These are phyloP conservation scores for Anoplophora glabripennis DNA, from an alignment of 1,140 invertebrate genomes.

Conservation along the genomic window DNA sequence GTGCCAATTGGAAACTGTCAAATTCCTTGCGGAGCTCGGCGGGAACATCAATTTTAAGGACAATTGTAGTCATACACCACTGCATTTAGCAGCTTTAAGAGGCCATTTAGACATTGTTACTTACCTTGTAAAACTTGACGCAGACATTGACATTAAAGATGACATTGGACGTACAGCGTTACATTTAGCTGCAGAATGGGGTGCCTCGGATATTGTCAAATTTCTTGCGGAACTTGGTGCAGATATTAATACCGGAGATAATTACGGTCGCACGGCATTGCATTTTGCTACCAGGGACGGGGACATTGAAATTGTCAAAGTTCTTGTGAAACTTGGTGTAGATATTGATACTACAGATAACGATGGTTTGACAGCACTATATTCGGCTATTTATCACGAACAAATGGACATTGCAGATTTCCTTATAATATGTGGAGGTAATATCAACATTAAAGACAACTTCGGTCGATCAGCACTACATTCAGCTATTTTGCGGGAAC, in stretches of 20 bases:
- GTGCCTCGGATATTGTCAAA: constrained; percentile 17
- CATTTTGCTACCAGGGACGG: background rate
- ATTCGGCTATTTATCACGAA: no score
- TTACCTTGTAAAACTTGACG: no score
- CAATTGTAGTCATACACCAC: constrained; percentile 21
- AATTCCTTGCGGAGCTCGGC: constrained; percentile 14
- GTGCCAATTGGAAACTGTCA: constrained; percentile 2
- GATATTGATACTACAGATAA: no score
- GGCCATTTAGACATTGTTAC: no score
- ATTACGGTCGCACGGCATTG: constrained; percentile 22
- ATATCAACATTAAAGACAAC: no score
- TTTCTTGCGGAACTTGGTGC: constrained; percentile 24
- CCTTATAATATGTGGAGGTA: no score
- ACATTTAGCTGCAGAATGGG: constrained; percentile 21
- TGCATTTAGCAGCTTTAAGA: constrained; percentile 32
- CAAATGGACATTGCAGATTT: no score
- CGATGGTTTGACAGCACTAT: no score
- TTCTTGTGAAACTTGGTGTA: background rate
- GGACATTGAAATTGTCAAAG: no score
- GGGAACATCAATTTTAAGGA: constrained; percentile 30
- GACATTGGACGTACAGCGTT: constrained; percentile 29
- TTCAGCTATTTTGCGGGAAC: no score
- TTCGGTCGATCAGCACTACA: no score
- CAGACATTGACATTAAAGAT: no score
- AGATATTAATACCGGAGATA: constrained; percentile 19